phyloP scores from a whole-genome alignment of 2,797 vertebrate genomes.

The Alectoris magna region DNA sequence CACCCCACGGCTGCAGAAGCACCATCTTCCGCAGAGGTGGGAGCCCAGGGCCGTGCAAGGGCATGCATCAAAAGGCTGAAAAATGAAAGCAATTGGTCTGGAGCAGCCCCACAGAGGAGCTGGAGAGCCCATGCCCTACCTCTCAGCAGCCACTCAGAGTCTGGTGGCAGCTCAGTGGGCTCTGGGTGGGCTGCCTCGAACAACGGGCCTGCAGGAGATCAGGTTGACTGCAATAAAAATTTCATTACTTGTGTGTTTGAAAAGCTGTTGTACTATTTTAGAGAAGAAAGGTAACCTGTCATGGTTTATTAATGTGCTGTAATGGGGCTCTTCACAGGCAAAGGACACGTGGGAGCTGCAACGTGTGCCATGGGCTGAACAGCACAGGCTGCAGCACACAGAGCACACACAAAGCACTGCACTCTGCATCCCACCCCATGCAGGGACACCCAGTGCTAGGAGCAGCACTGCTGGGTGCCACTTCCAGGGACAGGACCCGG shows the following conservation, averaged over 20 bases:
- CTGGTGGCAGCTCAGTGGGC: neutral
- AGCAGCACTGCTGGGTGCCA: neutral
- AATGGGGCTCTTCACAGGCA: neutral
- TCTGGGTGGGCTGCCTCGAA: neutral
- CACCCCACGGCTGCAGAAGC: neutral
- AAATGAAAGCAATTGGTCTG: neutral
- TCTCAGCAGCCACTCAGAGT: fast-evolving
- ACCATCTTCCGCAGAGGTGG: fast-evolving
- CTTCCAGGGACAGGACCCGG: too few species aligned
- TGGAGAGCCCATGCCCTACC: neutral
- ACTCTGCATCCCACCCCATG: neutral
- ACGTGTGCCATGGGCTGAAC: neutral
- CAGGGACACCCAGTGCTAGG: too few species aligned
- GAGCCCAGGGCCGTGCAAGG: neutral
- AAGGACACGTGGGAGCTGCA: neutral
- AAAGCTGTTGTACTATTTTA: neutral
- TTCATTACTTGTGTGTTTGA: neutral
- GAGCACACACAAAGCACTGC: neutral
- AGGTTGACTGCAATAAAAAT: neutral
- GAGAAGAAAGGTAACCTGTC: neutral
- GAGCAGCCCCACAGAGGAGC: neutral
- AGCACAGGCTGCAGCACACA: neutral
- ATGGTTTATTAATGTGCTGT: neutral
- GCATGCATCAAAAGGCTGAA: neutral
- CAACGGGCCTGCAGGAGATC: constrained; percentile 8